Conservation (phyloP, 35 echinoderm and acorn worm genomes). For the Chiridota heheva region DNA sequence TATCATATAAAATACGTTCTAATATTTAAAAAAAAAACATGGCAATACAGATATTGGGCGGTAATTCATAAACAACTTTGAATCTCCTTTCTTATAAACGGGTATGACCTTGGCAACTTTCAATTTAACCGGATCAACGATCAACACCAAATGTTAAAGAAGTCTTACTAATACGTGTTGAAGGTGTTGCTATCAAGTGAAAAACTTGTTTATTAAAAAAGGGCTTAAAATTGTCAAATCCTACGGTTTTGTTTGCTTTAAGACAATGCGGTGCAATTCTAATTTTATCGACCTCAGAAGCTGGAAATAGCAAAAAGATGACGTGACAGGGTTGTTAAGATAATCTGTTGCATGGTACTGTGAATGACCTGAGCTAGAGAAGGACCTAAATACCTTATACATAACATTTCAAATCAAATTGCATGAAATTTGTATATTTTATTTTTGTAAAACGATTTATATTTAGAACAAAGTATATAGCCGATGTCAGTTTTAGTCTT, state of each 20-base stretch:
- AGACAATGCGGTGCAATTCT: conserved; percentile 2
- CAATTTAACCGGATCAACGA: conserved; percentile 22
- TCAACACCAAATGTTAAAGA: conserved; percentile 40
- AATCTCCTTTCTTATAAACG: conserved; percentile 44
- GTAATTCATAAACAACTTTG: conserved; percentile 22
- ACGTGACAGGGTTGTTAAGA: neutral
- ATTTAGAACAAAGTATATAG: no score
- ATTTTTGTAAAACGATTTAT: no score
- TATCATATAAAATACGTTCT: conserved; percentile 29
- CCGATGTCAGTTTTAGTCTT: no score
- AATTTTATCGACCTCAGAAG: conserved; percentile 12
- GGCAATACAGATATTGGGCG: conserved; percentile 59
- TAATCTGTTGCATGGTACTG: neutral
- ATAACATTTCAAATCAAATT: no score
- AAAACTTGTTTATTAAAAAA: conserved; percentile 34
- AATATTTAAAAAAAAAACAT: conserved; percentile 49
- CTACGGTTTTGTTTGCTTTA: neutral
- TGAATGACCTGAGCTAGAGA: conserved; percentile 13
- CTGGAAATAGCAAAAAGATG: conserved; percentile 45
- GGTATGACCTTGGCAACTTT: conserved; percentile 57
- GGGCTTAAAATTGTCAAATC: conserved; percentile 6
- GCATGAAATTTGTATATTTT: no score
- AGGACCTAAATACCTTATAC: conserved; percentile 48
- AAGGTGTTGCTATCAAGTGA: conserved; percentile 1
- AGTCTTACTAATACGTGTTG: conserved; percentile 49